These are phyloP conservation scores for Drosophila rhopaloa DNA, from an alignment of 1,140 invertebrate species.

Conservation along the genomic window DNA sequence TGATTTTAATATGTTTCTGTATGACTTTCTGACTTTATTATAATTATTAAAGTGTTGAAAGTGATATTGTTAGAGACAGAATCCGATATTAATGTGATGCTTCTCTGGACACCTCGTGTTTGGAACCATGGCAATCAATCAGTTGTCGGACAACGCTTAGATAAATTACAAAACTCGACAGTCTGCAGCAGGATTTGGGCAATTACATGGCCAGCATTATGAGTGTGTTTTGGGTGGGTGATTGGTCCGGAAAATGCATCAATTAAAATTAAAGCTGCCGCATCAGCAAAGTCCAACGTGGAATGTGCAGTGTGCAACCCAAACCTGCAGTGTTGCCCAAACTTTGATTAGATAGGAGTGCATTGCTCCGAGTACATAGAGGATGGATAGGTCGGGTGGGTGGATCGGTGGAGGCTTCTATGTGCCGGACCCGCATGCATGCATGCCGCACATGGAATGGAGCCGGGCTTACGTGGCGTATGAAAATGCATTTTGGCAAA, in stretches of 20 bases:
- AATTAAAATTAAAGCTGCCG: slow-evolving; percentile 76
- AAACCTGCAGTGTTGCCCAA: slow-evolving; percentile 24
- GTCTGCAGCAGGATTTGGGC: slow-evolving; percentile 25
- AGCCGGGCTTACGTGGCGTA: slow-evolving; percentile 70
- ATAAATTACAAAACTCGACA: slow-evolving; percentile 41
- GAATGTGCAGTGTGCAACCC: slow-evolving; percentile 8
- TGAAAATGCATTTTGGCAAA: slow-evolving; percentile 82
- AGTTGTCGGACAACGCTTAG: slow-evolving; percentile 44
- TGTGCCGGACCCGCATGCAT: slow-evolving; percentile 53
- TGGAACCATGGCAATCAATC: slow-evolving; percentile 47
- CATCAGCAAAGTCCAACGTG: slow-evolving; percentile 30
- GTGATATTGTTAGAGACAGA: not conserved
- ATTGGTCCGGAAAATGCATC: slow-evolving; percentile 56
- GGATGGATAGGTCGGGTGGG: slow-evolving; percentile 8
- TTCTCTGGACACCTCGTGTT: not conserved
- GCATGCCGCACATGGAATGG: slow-evolving; percentile 58
- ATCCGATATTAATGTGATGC: not conserved
- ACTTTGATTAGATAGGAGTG: slow-evolving; percentile 77
- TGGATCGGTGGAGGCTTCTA: not conserved
- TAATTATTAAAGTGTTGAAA: not conserved
- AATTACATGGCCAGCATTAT: slow-evolving; percentile 22
- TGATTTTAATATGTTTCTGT: too few relatives aligned
- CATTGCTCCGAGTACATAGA: slow-evolving; percentile 56
- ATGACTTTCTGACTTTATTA: too few relatives aligned
- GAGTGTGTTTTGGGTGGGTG: slow-evolving; percentile 10